Evolutionary conservation across 2,113 vertebrate genomes (phyloP).

Genomic region (Lepidothrix coronata): DNA sequence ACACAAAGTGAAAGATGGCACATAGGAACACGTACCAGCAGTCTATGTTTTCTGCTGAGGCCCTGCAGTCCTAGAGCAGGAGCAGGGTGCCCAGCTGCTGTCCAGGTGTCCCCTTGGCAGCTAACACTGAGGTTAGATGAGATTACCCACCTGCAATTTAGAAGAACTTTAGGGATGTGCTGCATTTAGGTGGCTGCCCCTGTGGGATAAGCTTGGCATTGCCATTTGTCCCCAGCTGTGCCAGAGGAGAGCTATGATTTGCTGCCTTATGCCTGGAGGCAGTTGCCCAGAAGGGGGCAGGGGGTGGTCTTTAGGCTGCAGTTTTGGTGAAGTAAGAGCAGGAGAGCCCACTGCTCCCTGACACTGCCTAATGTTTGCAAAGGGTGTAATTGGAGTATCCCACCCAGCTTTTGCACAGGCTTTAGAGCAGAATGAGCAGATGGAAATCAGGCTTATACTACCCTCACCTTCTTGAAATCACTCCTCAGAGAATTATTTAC

Average conservation of each 20-base stretch:
- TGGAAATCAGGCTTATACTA: neutral
- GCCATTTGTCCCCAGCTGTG: neutral
- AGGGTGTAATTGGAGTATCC: neutral
- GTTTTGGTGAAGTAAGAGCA: neutral
- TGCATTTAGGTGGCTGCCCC: neutral
- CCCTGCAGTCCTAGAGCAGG: neutral
- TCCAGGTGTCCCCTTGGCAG: rapidly evolving
- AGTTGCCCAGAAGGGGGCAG: neutral
- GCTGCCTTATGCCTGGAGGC: neutral
- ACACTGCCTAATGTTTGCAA: neutral
- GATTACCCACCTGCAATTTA: neutral
- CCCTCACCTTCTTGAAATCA: neutral
- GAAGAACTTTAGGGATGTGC: neutral
- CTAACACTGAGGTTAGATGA: neutral
- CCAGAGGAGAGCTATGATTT: neutral
- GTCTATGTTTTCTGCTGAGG: neutral
- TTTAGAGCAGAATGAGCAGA: neutral
- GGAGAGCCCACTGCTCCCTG: neutral
- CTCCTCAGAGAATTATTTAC: slow-evolving; percentile 10
- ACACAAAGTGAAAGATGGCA: slow-evolving; percentile 20
- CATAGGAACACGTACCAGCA: neutral
- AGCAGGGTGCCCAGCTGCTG: neutral
- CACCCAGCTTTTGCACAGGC: neutral
- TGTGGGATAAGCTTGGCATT: neutral
- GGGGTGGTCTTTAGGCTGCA: neutral